Evolutionary conservation across 2,113 vertebrate species (phyloP), one percentile per base, ranked within the genome.

Genomic region (Beaufortia kweichowensis): DNA sequence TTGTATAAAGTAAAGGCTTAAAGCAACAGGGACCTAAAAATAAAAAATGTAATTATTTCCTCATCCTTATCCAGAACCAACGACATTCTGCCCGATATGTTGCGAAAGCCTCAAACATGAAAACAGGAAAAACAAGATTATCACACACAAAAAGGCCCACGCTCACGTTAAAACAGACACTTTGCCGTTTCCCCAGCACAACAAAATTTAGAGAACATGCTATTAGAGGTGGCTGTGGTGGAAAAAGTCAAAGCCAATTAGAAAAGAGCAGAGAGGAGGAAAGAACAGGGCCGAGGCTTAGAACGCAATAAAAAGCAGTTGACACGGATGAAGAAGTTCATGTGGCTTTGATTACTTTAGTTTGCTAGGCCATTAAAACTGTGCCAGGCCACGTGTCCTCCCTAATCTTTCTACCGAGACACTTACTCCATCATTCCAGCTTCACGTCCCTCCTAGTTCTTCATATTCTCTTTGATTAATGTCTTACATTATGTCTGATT

Each of bases 301-400:
- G 65, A n/a, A 21, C 26, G 81, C 76, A 46, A 77, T 82, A 72
- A 67, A 84, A 85, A 64, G 63, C 74, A 67, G 79, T 82, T 76
- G 65, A 31, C 79, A 62, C 70, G 81, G 87, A 84, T 77, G 77
- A 76, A 85, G 73, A 67, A 59, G 67, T 81, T 83, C 79, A 66
- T 10, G 14, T 57, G 76, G 79, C 63, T 79, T 85, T 79, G 53
- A 71, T 66, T 43, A 76, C 74, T 80, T 77, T 10, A 50, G 77
- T 71, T 85, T 88, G 87, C 86, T 84, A 87, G 81, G 80, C 77
- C 72, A 29, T 76, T 76, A 79, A 77, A 83, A 79, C 46, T 71
- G 56, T 78, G 66, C 67, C 78, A 69, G 79, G 75, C 74, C 82
- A 66, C 78, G 78, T 73, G 79, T 77, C 67, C 75, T 59, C 50